Evolutionary conservation across 2,113 vertebrate genomes (phyloP).

Genomic region (Galeopterus variegatus): DNA sequence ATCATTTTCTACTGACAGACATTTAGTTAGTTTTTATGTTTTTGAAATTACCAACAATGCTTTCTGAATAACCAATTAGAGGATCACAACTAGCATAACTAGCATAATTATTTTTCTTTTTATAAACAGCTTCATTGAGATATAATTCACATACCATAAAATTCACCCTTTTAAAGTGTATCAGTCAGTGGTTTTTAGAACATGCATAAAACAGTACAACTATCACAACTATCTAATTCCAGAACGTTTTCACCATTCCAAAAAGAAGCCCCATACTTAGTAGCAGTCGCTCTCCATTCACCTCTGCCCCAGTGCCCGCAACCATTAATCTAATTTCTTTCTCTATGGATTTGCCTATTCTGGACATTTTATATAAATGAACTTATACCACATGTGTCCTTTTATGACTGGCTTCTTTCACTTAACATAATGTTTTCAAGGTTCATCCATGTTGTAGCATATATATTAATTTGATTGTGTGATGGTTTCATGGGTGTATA

Average conservation of each 20-base stretch:
- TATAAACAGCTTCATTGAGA: not conserved
- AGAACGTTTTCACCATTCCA: slow-evolving; percentile 43
- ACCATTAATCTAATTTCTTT: slow-evolving; percentile 1
- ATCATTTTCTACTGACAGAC: slow-evolving; percentile 11
- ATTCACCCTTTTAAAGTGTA: not conserved
- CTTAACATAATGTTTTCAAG: slow-evolving; percentile 22
- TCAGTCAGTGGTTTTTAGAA: not conserved
- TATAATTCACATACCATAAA: slow-evolving; percentile 34
- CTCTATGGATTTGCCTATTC: not conserved
- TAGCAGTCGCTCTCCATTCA: not conserved
- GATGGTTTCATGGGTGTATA: not conserved
- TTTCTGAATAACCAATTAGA: not conserved
- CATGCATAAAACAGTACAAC: slow-evolving; percentile 7
- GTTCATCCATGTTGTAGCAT: not conserved
- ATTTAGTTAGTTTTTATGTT: not conserved
- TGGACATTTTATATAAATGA: not conserved
- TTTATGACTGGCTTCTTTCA: slow-evolving; percentile 51
- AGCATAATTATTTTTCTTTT: not conserved
- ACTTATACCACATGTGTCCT: not conserved
- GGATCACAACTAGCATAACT: not conserved
- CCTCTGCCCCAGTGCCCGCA: not conserved
- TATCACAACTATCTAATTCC: not conserved
- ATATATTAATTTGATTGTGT: slow-evolving; percentile 13
- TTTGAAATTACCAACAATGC: slow-evolving; percentile 27
- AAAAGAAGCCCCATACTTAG: not conserved